Conservation (phyloP, 2,113 vertebrate species). For the Marmota monax region DNA sequence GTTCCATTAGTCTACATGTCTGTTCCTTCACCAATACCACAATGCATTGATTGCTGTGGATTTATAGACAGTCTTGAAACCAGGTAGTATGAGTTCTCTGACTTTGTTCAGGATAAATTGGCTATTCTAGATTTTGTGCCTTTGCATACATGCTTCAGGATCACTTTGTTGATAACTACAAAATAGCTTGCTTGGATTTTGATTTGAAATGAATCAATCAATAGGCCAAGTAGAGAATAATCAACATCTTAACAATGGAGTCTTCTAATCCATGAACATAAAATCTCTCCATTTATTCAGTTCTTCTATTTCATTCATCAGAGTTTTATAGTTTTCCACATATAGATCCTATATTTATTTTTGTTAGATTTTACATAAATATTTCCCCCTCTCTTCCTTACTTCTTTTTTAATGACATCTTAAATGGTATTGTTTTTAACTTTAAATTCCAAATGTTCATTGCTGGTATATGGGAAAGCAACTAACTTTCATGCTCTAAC, state of each 20-base stretch:
- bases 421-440: background rate
- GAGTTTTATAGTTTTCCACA: constrained; percentile 43
- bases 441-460: constrained; percentile 39
- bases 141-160: background rate
- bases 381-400: background rate
- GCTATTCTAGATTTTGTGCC: background rate
- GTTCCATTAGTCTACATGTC: background rate
- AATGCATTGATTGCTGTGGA: background rate
- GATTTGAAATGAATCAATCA: background rate
- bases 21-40: background rate
- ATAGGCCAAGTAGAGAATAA: background rate
- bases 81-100: background rate
- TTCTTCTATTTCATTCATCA: constrained; percentile 34
- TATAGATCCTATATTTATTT: background rate
- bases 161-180: background rate
- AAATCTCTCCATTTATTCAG: background rate
- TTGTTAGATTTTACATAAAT: constrained; percentile 9
- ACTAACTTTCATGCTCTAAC: constrained; percentile 13
- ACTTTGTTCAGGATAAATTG: background rate
- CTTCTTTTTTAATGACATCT: background rate
- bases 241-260: background rate
- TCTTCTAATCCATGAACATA: background rate
- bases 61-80: background rate
- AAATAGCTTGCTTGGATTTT: background rate
- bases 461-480: background rate